Conservation (phyloP, 2,888 invertebrate genomes). For the Polydrusus cervinus region DNA sequence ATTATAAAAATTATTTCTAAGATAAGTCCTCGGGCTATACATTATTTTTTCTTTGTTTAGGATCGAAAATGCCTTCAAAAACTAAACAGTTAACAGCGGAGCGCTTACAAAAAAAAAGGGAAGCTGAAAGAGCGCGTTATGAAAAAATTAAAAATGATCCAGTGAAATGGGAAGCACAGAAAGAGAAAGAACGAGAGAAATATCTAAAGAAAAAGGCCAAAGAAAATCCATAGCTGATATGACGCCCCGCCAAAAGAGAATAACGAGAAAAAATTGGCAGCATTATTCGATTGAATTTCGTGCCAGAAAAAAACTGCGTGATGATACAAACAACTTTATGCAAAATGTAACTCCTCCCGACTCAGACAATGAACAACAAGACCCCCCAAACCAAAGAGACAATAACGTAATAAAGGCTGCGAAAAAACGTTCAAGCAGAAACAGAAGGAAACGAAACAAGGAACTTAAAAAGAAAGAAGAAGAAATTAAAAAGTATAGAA, state of each 20-base stretch:
- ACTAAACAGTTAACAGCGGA: not conserved
- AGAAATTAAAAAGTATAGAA: not conserved
- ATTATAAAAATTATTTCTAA: not conserved
- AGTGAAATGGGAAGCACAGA: not conserved
- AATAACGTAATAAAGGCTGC: not conserved
- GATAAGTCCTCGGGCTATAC: not conserved
- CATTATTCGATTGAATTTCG: not conserved
- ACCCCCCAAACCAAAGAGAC: not conserved
- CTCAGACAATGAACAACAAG: not conserved
- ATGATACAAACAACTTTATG: not conserved
- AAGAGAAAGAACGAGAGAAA: constrained; percentile 7
- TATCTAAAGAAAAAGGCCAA: not conserved
- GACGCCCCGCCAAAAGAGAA: not conserved
- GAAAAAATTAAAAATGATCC: not conserved
- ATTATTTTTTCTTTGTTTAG: not conserved
- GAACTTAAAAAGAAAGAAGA: not conserved
- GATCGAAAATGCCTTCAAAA: not conserved
- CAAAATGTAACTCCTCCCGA: not conserved
- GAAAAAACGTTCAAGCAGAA: not conserved
- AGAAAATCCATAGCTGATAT: not conserved
- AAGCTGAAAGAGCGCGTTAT: not conserved
- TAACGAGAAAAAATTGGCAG: not conserved
- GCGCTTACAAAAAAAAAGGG: not conserved
- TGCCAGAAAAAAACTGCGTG: not conserved
- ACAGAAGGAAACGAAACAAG: not conserved